Conservation (phyloP, 2,888 invertebrate genomes). For the Tanytarsus gracilentus region DNA sequence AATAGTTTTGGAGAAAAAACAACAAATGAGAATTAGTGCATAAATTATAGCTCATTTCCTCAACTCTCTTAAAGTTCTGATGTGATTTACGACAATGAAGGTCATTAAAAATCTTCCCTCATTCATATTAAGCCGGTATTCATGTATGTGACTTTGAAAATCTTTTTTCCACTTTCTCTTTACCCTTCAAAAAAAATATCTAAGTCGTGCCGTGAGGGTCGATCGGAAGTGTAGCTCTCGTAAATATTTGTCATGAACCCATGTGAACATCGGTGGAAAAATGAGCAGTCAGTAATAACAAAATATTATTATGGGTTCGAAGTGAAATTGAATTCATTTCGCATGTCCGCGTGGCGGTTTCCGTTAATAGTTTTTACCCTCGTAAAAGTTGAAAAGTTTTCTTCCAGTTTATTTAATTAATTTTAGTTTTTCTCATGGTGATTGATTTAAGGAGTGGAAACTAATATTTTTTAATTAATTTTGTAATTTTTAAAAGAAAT, state of each 20-base stretch:
- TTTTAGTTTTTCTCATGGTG: background rate
- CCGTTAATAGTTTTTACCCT: background rate
- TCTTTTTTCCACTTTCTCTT: too few relatives aligned
- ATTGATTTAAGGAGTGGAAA: background rate
- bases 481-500: too few relatives aligned
- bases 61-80: background rate
- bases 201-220: too few relatives aligned
- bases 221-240: too few relatives aligned
- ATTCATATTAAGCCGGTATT: too few relatives aligned
- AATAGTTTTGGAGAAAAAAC: constrained; percentile 13
- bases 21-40: constrained; percentile 21
- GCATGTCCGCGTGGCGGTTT: constrained; percentile 7
- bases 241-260: too few relatives aligned
- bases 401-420: background rate
- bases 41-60: background rate
- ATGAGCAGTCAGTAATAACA: too few relatives aligned
- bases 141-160: too few relatives aligned
- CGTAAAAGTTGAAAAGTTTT: background rate
- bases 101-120: constrained; percentile 21
- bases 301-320: too few relatives aligned
- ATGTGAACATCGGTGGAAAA: too few relatives aligned
- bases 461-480: too few relatives aligned
- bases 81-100: constrained; percentile 22
- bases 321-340: background rate
- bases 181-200: too few relatives aligned